Base-by-base conservation (phyloP, 2,797 vertebrate species). In the Urocyon cinereoargenteus region DNA sequence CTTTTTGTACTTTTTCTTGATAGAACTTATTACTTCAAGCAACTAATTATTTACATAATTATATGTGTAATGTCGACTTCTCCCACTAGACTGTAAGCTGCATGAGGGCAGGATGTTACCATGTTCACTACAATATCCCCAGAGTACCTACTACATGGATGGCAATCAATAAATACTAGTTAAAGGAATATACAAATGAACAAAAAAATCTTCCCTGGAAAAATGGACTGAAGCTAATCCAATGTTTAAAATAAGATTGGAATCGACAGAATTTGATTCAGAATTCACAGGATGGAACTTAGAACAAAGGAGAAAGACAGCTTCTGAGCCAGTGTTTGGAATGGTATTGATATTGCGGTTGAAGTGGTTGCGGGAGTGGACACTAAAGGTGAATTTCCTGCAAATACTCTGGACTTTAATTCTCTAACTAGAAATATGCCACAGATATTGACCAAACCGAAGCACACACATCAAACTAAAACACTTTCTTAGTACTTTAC, bases 211-310 rank as follows among this genome's bases (percentile, higher is more conserved):
- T 83, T 68, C 51, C 21, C 22, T 61, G 21, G 90, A 61, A 34
- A 26, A 55, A 86, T 55, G 24, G 93, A 88, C 68, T 78, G 88
- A 85, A 34, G 40, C n/a, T 75, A 90, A 92, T 24, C 59, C 91
- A 94, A 18, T 88, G 11, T 79, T 73, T 68, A 79, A 36, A 64
- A n/a, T 24, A 92, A 57, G 61, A 53, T 57, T 89, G 64, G 81
- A 79, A 94, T 66, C 66, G 53, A 85, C 73, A 87, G 62, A 87
- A 66, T n/a, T 45, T 45, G 40, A 45, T 45, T 45, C 40, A 45
- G 40, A 45, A 45, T 45, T 45, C 40, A 73, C 0, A 14, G 81
- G 40, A 96, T 14, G 34, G 36, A 51, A 91, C n/a, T 16, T 34
- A 73, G 45, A 78, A 21, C 22, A 66, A 59, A 88, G 57, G 62